These are phyloP conservation scores for Kuschelorhynchus macadamiae DNA, from an alignment of 2,888 invertebrate genomes.

Conservation along the genomic window DNA sequence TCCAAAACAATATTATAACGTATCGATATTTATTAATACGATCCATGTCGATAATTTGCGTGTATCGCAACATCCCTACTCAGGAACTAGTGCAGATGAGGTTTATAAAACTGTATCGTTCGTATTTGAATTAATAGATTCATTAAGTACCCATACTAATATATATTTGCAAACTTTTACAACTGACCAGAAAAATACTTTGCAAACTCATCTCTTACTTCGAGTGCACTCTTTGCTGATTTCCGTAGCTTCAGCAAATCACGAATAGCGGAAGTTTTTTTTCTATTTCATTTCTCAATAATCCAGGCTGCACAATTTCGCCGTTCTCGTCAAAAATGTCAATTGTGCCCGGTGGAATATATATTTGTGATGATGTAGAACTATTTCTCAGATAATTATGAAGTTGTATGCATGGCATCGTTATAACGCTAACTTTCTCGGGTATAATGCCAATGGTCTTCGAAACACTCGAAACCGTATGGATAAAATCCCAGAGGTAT, in stretches of 20 bases:
- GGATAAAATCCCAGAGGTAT: constrained; percentile 37
- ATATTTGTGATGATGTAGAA: background rate
- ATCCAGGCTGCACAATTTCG: background rate
- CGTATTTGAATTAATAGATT: background rate
- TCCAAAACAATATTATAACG: too few species aligned
- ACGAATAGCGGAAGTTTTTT: background rate
- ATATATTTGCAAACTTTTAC: too few species aligned
- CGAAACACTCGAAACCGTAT: background rate
- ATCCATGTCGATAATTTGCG: too few species aligned
- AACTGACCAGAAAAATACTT: background rate
- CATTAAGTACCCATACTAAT: background rate
- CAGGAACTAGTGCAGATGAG: background rate
- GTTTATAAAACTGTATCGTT: background rate
- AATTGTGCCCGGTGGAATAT: background rate
- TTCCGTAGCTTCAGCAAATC: background rate
- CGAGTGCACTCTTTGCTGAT: background rate
- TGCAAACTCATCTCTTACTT: constrained; percentile 7
- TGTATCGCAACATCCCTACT: too few species aligned
- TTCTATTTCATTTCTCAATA: background rate
- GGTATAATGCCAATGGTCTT: constrained; percentile 25
- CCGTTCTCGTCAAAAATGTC: background rate
- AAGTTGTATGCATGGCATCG: constrained; percentile 52
- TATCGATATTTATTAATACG: too few species aligned
- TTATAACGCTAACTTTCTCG: constrained; percentile 47
- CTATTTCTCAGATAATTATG: constrained; percentile 56